Conservation (phyloP, 1,140 invertebrate genomes). For the Fopius arisanus region DNA sequence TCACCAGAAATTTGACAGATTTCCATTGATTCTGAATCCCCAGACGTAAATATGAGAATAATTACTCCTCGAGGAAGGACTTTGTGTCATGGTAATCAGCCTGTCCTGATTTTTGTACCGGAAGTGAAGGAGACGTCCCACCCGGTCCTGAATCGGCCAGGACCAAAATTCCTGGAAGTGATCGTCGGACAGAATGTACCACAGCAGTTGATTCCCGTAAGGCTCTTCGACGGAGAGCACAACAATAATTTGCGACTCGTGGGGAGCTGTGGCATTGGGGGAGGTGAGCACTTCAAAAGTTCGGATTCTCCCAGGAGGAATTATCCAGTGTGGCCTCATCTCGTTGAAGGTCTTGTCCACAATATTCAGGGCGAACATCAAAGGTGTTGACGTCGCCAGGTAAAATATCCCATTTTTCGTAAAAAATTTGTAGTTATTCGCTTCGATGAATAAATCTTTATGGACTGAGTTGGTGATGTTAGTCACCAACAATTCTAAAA, state of each 20-base stretch:
- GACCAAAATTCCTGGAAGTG: slow-evolving; percentile 27
- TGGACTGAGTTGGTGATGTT: slow-evolving; percentile 36
- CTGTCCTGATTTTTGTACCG: slow-evolving; percentile 27
- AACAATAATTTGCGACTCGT: slow-evolving; percentile 2
- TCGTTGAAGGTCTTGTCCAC: slow-evolving; percentile 19
- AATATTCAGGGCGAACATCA: slow-evolving; percentile 26
- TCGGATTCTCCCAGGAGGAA: slow-evolving; percentile 21
- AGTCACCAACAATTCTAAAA: slow-evolving; percentile 43
- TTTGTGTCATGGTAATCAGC: slow-evolving; percentile 38
- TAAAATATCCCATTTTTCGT: slow-evolving; percentile 25
- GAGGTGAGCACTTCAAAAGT: slow-evolving; percentile 34
- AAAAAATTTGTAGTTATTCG: slow-evolving; percentile 12
- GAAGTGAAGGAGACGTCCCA: slow-evolving; percentile 37
- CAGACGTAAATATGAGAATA: slow-evolving; percentile 41
- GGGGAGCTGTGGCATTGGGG: neutral
- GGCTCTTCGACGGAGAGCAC: slow-evolving; percentile 41
- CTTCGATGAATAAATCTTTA: slow-evolving; percentile 35
- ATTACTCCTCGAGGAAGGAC: neutral
- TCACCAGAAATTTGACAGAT: slow-evolving; percentile 16
- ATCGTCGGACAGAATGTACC: slow-evolving; percentile 37
- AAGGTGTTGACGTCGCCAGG: slow-evolving; percentile 28
- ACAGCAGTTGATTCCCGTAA: slow-evolving; percentile 31
- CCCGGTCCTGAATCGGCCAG: slow-evolving; percentile 27
- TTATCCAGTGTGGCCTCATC: neutral
- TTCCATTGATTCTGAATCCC: slow-evolving; percentile 34